Conservation (phyloP, 2,888 invertebrate genomes). For the Bruchidius siliquastri region DNA sequence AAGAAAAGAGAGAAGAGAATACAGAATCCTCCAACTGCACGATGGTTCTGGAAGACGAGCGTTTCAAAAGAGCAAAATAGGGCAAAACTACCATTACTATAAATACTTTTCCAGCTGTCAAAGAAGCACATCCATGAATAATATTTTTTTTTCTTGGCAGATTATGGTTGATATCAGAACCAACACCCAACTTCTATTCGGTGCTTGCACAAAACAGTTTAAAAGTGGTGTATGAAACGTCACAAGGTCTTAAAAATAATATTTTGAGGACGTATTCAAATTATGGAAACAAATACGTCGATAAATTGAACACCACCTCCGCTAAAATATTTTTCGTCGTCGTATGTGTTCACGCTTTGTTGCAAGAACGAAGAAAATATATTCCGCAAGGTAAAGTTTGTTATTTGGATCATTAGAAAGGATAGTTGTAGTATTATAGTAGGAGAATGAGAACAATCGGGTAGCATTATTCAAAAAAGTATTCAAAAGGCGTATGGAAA, state of each 20-base stretch:
- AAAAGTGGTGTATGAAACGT: slow-evolving; percentile 78
- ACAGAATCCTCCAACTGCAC: no score
- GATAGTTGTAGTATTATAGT: no score
- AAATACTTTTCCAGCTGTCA: no score
- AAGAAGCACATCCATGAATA: no score
- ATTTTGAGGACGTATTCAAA: slow-evolving; percentile 68
- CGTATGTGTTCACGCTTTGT: slow-evolving; percentile 83
- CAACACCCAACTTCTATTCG: slow-evolving; percentile 69
- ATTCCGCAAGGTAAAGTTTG: slow-evolving; percentile 70
- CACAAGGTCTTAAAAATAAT: slow-evolving; percentile 81
- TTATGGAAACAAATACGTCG: slow-evolving; percentile 54
- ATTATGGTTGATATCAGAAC: slow-evolving; percentile 85
- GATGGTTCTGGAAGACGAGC: no score
- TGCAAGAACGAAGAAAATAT: slow-evolving; percentile 87
- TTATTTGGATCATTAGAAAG: no score
- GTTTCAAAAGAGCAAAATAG: no score
- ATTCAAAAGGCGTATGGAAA: no score
- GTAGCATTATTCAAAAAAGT: no score
- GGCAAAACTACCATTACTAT: no score
- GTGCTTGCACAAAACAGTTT: slow-evolving; percentile 72
- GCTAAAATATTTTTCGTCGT: slow-evolving; percentile 65
- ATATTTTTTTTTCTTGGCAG: slow-evolving; percentile 36
- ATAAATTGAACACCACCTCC: slow-evolving; percentile 36
- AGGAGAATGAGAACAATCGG: no score
- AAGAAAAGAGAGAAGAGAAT: no score